phyloP scores from a whole-genome alignment of 2,797 vertebrate genomes.

The Chloroceryle amazona region DNA sequence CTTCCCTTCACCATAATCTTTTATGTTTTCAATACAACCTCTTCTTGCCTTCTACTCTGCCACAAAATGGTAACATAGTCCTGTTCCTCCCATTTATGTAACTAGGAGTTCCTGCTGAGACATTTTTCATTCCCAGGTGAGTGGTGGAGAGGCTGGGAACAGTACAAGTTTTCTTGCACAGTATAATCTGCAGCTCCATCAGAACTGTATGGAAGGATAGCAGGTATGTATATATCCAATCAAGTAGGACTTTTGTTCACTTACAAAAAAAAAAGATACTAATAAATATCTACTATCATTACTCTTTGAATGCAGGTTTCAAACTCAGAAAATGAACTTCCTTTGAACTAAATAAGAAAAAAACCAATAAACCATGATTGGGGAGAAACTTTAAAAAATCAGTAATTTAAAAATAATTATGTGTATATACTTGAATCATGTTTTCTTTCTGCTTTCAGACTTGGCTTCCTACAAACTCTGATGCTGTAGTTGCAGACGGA shows the following conservation, averaged over 20 bases:
- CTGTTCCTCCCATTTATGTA: neutral
- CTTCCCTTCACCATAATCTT: neutral
- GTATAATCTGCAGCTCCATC: neutral
- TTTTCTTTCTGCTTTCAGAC: neutral
- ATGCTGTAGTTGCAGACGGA: neutral
- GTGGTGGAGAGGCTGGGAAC: neutral
- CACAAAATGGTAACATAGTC: accelerated
- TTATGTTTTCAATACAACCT: neutral
- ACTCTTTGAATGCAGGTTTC: neutral
- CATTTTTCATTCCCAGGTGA: neutral
- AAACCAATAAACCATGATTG: neutral
- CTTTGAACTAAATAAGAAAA: neutral
- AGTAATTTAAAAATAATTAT: neutral
- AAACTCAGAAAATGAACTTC: neutral
- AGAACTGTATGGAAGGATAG: neutral
- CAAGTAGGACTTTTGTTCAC: neutral
- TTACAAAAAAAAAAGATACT: neutral
- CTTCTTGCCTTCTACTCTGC: neutral
- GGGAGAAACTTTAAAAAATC: neutral
- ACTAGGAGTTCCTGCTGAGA: neutral
- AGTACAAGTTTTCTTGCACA: neutral
- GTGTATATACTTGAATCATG: neutral
- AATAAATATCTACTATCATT: neutral
- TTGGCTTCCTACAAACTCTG: neutral
- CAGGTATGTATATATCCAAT: neutral